phyloP scores from a whole-genome alignment of 2,797 vertebrate species.

The Neoniphon sammara region DNA sequence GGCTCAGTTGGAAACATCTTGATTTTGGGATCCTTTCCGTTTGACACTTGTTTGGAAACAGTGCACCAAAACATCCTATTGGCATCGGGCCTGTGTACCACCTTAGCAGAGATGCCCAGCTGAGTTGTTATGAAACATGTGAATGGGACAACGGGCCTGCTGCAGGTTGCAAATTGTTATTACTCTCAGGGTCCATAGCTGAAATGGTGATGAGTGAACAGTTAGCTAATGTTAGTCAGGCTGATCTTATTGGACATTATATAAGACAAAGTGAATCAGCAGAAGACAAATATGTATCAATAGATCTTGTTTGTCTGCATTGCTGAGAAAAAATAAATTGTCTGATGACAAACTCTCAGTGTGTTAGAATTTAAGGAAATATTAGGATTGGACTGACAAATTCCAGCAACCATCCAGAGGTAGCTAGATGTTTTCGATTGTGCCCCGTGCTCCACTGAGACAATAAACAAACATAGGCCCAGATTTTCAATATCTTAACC shows the following conservation, averaged over 20 bases:
- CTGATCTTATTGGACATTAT: too few species aligned
- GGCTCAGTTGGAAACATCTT: slow-evolving; percentile 50
- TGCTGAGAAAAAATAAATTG: slow-evolving; percentile 31
- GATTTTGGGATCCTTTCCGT: slow-evolving; percentile 38
- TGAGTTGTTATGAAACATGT: slow-evolving; percentile 58
- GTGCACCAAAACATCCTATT: slow-evolving; percentile 5
- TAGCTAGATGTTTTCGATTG: neutral
- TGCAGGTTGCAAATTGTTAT: slow-evolving; percentile 12
- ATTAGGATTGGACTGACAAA: slow-evolving; percentile 34
- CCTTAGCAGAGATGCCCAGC: slow-evolving; percentile 17
- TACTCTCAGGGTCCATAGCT: slow-evolving; percentile 26
- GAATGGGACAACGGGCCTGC: slow-evolving; percentile 38
- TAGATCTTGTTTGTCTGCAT: slow-evolving; percentile 35
- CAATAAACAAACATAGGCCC: slow-evolving; percentile 56
- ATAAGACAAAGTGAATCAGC: slow-evolving; percentile 18
- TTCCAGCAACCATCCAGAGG: slow-evolving; percentile 20
- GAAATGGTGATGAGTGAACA: slow-evolving; percentile 16
- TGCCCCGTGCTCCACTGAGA: slow-evolving; percentile 21
- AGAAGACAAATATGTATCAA: slow-evolving; percentile 16
- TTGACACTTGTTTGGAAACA: slow-evolving; percentile 47
- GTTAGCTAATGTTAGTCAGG: too few species aligned
- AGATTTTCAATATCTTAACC: slow-evolving; percentile 56
- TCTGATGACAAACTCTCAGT: slow-evolving; percentile 30
- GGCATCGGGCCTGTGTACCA: neutral
- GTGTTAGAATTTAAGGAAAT: slow-evolving; percentile 25